Conservation (phyloP, 2,113 vertebrate species). For the Rhabdomys dilectus region DNA sequence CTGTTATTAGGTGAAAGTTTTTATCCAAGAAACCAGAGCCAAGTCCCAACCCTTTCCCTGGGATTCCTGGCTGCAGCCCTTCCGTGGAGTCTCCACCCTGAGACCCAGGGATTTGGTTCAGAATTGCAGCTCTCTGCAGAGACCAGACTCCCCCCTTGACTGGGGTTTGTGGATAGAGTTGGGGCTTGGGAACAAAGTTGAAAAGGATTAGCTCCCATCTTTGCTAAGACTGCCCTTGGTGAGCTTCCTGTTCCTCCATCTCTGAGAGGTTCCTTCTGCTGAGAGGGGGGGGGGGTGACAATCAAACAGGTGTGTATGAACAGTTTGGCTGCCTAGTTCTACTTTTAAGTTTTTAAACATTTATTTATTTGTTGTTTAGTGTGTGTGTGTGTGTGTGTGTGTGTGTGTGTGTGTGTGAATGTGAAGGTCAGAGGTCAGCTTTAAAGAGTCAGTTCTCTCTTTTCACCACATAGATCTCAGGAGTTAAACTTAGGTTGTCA, state of each 20-base stretch:
- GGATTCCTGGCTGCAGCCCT: neutral
- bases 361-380: too few relatives aligned
- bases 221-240: neutral
- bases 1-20: neutral
- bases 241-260: neutral
- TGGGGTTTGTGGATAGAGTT: neutral
- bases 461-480: neutral
- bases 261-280: neutral
- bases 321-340: neutral
- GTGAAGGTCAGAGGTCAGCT: neutral
- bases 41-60: neutral
- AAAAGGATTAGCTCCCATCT: neutral
- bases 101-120: neutral
- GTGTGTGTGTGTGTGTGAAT: neutral
- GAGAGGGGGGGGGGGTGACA: neutral
- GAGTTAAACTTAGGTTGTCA: neutral
- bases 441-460: neutral
- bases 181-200: neutral
- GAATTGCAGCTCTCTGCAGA: neutral
- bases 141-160: neutral
- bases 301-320: neutral
- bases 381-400: neutral
- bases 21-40: neutral
- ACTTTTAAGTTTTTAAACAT: neutral
- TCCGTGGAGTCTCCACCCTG: accelerated